These are phyloP conservation scores for Oligia fasciuncula DNA, from an alignment of 2,888 invertebrate species.

Conservation along the genomic window DNA sequence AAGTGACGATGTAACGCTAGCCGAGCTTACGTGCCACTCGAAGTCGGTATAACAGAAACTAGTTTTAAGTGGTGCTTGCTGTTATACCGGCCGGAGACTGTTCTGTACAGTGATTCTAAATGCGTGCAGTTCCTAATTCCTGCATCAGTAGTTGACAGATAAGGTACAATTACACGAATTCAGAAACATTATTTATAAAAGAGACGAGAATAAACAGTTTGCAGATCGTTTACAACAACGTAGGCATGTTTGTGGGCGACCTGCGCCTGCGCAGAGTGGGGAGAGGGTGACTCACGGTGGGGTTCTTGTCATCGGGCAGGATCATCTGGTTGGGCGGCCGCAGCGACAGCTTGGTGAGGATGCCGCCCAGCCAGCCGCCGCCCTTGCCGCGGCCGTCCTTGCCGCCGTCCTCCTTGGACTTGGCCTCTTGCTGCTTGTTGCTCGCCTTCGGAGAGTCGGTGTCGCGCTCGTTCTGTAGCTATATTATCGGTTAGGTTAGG, in stretches of 20 bases:
- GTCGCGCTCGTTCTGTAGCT: constrained; percentile 91
- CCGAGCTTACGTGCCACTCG: neutral
- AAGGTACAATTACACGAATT: constrained; percentile 10
- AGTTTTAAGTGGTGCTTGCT: neutral
- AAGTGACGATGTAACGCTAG: too few relatives aligned
- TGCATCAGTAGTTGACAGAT: neutral
- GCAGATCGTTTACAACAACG: constrained; percentile 71
- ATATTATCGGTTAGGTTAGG: neutral
- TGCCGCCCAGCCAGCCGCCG: constrained; percentile 96
- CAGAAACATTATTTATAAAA: neutral
- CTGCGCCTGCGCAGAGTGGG: constrained; percentile 20
- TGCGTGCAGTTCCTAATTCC: neutral
- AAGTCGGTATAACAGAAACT: neutral
- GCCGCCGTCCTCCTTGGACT: constrained; percentile 53
- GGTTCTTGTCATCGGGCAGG: constrained; percentile 98
- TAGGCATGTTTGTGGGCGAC: constrained; percentile 61
- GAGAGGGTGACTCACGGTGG: constrained; percentile 91
- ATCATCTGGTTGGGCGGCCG: constrained; percentile 98
- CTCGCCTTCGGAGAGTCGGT: constrained; percentile 87
- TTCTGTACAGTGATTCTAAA: neutral
- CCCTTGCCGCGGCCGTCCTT: constrained; percentile 68
- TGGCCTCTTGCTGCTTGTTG: constrained; percentile 56
- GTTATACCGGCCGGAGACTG: neutral
- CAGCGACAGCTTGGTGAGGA: constrained; percentile 95
- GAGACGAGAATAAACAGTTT: neutral